Evolutionary conservation across 1,140 invertebrate species (phyloP).

Genomic region (Microvelia longipes): DNA sequence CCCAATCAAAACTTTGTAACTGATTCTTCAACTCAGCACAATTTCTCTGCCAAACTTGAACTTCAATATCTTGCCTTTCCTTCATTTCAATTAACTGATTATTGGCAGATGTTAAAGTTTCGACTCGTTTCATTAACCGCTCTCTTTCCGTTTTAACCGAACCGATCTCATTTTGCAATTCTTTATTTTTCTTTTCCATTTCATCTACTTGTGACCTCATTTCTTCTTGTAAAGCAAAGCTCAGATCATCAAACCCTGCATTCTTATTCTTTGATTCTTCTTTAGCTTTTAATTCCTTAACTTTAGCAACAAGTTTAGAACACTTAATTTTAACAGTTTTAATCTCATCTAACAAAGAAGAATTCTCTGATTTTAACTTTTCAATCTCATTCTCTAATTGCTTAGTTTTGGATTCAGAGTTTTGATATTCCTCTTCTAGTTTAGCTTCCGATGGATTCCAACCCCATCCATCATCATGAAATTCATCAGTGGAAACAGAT

Average conservation of each 20-base stretch:
- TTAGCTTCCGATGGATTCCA: slow-evolving; percentile 38
- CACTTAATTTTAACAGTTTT: slow-evolving; percentile 43
- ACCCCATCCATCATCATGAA: slow-evolving; percentile 34
- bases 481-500: background rate
- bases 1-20: slow-evolving; percentile 28
- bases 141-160: slow-evolving; percentile 47
- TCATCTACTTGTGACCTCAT: slow-evolving; percentile 45
- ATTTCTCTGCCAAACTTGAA: slow-evolving; percentile 47
- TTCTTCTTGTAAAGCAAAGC: slow-evolving; percentile 58
- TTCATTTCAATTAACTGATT: slow-evolving; percentile 60
- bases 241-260: slow-evolving; percentile 44
- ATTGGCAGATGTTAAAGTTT: slow-evolving; percentile 57
- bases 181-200: slow-evolving; percentile 45
- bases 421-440: slow-evolving; percentile 28
- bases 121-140: slow-evolving; percentile 47
- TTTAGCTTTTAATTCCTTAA: slow-evolving; percentile 54
- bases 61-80: slow-evolving; percentile 55
- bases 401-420: slow-evolving; percentile 25
- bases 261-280: slow-evolving; percentile 31
- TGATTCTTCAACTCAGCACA: slow-evolving; percentile 40
- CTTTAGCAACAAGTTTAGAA: slow-evolving; percentile 52
- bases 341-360: slow-evolving; percentile 33
- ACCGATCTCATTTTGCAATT: slow-evolving; percentile 37
- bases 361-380: background rate
- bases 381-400: slow-evolving; percentile 35